These are phyloP conservation scores for Schizotus pectinicornis DNA, from an alignment of 2,888 invertebrate species.

Conservation along the genomic window DNA sequence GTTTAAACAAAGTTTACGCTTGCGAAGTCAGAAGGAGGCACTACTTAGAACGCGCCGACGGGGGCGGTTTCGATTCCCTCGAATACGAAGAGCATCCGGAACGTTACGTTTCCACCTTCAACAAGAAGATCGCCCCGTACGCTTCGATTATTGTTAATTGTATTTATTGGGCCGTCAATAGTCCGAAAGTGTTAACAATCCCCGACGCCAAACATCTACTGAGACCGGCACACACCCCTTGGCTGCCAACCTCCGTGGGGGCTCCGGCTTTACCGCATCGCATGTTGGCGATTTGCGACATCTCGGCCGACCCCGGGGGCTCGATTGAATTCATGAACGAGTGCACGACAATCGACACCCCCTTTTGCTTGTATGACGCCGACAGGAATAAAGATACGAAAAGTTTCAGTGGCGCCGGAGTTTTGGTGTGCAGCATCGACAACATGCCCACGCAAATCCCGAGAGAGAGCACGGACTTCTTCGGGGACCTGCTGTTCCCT, in stretches of 20 bases:
- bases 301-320: slow-evolving; percentile 94
- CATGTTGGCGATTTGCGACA: slow-evolving; percentile 96
- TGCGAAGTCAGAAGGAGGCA: slow-evolving; percentile 94
- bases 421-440: slow-evolving; percentile 99
- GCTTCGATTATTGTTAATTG: slow-evolving; percentile 97
- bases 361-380: slow-evolving; percentile 99
- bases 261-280: slow-evolving; percentile 88
- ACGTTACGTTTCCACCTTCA: slow-evolving; percentile 93
- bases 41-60: slow-evolving; percentile 91
- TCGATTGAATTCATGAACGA: slow-evolving; percentile 98
- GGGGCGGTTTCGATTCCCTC: slow-evolving; percentile 85
- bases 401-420: slow-evolving; percentile 95
- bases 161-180: slow-evolving; percentile 98
- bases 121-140: slow-evolving; percentile 96
- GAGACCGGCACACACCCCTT: slow-evolving; percentile 87
- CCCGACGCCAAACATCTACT: slow-evolving; percentile 97
- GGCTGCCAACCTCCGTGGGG: slow-evolving; percentile 89
- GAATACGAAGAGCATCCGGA: slow-evolving; percentile 94
- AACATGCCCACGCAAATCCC: slow-evolving; percentile 99
- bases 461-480: slow-evolving; percentile 95
- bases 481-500: slow-evolving; percentile 91
- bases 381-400: slow-evolving; percentile 97
- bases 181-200: slow-evolving; percentile 94
- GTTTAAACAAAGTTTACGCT: slow-evolving; percentile 94
- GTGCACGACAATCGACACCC: slow-evolving; percentile 99